Evolutionary conservation across 2,113 vertebrate species (phyloP), one percentile per base, ranked within the genome.

Genomic region (Hipposideros armiger): DNA sequence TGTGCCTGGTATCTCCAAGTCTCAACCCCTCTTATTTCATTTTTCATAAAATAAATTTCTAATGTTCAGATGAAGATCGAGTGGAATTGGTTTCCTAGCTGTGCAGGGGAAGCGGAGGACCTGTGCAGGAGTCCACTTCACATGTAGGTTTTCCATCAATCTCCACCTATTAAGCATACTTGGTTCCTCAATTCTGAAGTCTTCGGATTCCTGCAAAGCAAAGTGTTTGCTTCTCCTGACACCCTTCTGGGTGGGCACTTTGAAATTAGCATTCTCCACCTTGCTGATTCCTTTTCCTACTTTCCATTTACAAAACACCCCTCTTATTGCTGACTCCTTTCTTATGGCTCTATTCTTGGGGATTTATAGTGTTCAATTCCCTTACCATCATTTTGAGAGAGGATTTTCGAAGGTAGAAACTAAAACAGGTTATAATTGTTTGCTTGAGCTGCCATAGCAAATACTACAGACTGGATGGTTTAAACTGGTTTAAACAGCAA

Each of bases 221-320:
- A 81, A 72, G 28, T 15, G 22, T 50, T 60, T 85, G 52, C 45
- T 91, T 45, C 45, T 58, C 56, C 66, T 36, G 24, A 70, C 7
- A 70, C 22, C 28, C n/a, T 78, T 42, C 24, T 93, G 36, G 30
- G 13, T 30, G 28, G 26, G 7, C 11, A 76, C 4, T 95, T 50
- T 32, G 26, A 30, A 94, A 80, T 83, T 67, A 72, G 30, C 42
- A 67, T 78, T 94, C 70, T 73, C 70, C 87, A 50, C 10, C 20
- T 92, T 5, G 4, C 10, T 36, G 47, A 62, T 56, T 58, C 28
- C 28, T 50, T 64, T 69, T 36, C 72, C 84, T n/a, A 17, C 17
- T 90, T 92, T 95, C 56, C 20, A 64, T 64, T 90, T 74, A 56
- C 76, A 88, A 93, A 74, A 54, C 14, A 40, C 3, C 81, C 60